phyloP scores from a whole-genome alignment of 2,113 vertebrate genomes.

The Oryzias celebensis region DNA sequence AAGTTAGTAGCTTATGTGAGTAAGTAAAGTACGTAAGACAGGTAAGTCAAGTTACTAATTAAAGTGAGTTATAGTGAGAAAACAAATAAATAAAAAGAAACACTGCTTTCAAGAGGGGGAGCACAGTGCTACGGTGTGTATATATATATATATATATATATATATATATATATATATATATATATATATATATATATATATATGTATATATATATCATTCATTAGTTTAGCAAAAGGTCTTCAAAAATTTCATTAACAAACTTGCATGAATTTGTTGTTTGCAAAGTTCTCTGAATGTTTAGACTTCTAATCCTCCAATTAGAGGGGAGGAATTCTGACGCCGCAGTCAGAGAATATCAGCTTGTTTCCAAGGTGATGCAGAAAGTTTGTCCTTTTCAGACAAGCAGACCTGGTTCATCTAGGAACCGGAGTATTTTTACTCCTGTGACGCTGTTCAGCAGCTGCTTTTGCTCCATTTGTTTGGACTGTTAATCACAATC shows the following conservation, averaged over 20 bases:
- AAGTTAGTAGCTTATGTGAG: no score
- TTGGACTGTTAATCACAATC: slow-evolving; percentile 20
- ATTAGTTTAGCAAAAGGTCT: background rate
- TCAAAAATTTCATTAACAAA: slow-evolving; percentile 1
- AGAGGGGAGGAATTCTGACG: slow-evolving; percentile 27
- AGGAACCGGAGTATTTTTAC: slow-evolving; percentile 11
- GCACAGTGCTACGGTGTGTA: no score
- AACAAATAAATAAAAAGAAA: no score
- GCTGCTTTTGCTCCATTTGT: slow-evolving; percentile 18
- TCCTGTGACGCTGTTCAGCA: background rate
- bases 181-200: no score
- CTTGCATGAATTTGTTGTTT: slow-evolving; percentile 3
- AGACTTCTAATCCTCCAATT: slow-evolving; percentile 16
- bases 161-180: no score
- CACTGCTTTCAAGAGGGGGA: no score
- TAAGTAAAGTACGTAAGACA: no score
- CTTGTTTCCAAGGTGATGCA: slow-evolving; percentile 44
- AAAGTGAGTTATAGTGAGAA: no score
- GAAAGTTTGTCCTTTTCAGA: slow-evolving; percentile 28
- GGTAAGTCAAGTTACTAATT: no score
- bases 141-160: no score
- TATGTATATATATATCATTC: no score
- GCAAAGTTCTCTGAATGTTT: slow-evolving; percentile 4
- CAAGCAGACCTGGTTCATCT: slow-evolving; percentile 10
- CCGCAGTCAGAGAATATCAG: slow-evolving; percentile 14